These are phyloP conservation scores for Elachura formosa DNA, from an alignment of 2,113 vertebrate species.

Conservation along the genomic window DNA sequence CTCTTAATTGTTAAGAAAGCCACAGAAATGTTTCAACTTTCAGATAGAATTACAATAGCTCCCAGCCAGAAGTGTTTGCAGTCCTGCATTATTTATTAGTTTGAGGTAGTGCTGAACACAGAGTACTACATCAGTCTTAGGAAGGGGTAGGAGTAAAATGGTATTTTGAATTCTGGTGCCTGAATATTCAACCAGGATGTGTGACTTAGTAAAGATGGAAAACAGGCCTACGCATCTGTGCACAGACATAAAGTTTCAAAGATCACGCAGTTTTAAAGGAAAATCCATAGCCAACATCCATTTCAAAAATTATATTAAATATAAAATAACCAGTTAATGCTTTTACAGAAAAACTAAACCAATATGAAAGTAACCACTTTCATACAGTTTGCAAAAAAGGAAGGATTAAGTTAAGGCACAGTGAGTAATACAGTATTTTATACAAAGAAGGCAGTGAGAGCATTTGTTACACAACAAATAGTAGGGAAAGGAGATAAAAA, in stretches of 20 bases:
- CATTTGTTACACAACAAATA: background rate
- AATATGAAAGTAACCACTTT: conserved; percentile 39
- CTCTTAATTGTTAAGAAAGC: background rate
- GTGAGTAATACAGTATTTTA: conserved; percentile 57
- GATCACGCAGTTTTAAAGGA: background rate
- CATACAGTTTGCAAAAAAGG: conserved; percentile 61
- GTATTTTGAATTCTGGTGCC: background rate
- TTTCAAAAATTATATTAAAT: conserved; percentile 70
- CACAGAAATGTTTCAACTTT: background rate
- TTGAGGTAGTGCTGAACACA: background rate
- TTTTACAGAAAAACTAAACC: conserved; percentile 67
- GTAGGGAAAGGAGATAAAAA: no score
- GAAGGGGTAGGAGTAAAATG: background rate
- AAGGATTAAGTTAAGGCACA: conserved; percentile 76
- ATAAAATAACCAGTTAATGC: conserved; percentile 69
- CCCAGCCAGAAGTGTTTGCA: background rate
- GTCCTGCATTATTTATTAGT: background rate
- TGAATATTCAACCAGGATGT: background rate
- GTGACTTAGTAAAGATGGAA: background rate
- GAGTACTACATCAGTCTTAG: background rate
- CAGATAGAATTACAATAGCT: background rate
- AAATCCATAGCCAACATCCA: conserved; percentile 4
- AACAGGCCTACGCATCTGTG: rapidly evolving
- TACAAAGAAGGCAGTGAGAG: conserved; percentile 47
- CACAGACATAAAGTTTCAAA: background rate